Evolutionary conservation across 2,797 vertebrate genomes (phyloP), one percentile per base, ranked within the genome.

Genomic region (Malurus splendens): DNA sequence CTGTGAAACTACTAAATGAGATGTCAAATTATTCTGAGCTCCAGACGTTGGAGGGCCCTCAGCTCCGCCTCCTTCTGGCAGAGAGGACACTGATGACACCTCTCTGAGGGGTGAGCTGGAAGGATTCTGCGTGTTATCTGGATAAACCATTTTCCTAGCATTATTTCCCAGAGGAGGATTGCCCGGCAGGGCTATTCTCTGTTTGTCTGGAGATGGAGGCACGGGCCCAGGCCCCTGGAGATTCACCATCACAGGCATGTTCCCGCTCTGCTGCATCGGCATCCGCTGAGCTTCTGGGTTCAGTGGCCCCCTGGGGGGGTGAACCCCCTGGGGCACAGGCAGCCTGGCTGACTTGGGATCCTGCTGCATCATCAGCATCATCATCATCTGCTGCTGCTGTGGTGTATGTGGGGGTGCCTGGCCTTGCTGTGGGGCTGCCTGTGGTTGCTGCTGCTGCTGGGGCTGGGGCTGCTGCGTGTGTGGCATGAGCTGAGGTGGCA

Each of bases 311-410:
- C 99, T 96, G 18, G 98, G 97, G 7, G 98, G 97, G n/a, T 98
- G 99, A 48, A 98, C 97, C 80, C 97, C 98, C 78, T 98, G 98
- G 54, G 98, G 97, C 38, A 98, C 96, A 25, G 98, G 97, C 96
- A 99, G 98, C 86, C 98, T 98, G 95, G 98, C 98, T 33, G 99
- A 98, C 66, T 98, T 98, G 90, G 98, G 98, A 74, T 99, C 99
- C 93, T 99, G 98, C 82, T 99, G 98, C 98, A 99, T 98, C 98
- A 99, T 99, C 52, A 99, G 94, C 98, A 99, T 98, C 98, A 99
- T 98, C 97, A 99, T 98, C 98, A 98, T 98, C 84, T 99, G 97
- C 5, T 98, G 96, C 64, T 98, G 96, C 27, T 98, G 98, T 7
- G 90, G 64, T 3, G 98, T 98, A 14, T 97, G 97, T 61, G 98